These are phyloP conservation scores for Osmoderma eremita DNA, from an alignment of 2,888 invertebrate genomes.

Conservation along the genomic window DNA sequence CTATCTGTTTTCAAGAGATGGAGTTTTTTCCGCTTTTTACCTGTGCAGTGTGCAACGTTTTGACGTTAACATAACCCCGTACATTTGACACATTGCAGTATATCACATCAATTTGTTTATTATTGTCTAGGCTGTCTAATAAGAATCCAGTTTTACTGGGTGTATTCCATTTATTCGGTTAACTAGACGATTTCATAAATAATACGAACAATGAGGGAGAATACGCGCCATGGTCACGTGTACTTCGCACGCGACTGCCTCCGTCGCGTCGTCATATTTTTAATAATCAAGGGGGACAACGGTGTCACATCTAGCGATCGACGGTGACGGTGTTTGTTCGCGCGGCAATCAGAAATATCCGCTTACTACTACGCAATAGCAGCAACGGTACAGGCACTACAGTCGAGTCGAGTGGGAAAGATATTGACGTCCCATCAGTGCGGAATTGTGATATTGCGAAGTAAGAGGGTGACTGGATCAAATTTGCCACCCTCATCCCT, in stretches of 20 bases:
- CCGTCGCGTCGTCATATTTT: slow-evolving; percentile 21
- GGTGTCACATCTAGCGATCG: slow-evolving; percentile 33
- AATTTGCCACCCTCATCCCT: slow-evolving; percentile 40
- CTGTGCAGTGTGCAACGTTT: no score
- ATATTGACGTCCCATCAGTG: slow-evolving; percentile 42
- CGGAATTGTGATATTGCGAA: slow-evolving; percentile 41
- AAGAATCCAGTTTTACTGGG: no score
- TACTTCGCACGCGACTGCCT: slow-evolving; percentile 22
- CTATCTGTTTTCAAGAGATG: no score
- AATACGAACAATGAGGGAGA: neutral
- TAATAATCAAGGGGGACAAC: slow-evolving; percentile 34
- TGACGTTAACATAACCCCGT: no score
- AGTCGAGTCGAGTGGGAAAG: slow-evolving; percentile 40
- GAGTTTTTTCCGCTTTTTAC: no score
- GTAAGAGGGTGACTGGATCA: slow-evolving; percentile 41
- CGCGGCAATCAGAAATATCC: slow-evolving; percentile 40
- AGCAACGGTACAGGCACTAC: slow-evolving; percentile 15
- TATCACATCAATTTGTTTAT: no score
- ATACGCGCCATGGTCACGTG: slow-evolving; percentile 8
- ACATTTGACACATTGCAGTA: no score
- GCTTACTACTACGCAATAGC: slow-evolving; percentile 40
- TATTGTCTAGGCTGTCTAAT: no score
- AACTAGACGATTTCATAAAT: no score
- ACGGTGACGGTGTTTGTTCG: slow-evolving; percentile 31
- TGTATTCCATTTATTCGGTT: no score